Base-by-base conservation (phyloP, 2,113 vertebrate genomes). In the Dipodomys merriami region DNA sequence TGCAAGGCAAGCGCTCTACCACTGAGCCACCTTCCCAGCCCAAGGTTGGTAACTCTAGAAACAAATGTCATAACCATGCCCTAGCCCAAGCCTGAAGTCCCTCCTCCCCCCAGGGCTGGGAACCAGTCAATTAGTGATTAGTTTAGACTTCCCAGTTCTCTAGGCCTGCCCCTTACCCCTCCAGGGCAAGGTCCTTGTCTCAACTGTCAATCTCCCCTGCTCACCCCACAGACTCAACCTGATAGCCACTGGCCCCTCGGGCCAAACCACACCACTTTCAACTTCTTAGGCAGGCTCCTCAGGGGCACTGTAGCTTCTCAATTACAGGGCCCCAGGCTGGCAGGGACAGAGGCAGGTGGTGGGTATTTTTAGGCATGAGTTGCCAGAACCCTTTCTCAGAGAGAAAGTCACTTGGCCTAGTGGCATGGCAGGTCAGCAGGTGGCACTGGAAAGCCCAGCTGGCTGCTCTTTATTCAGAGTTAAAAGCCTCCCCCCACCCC, bases 321-420 rank as follows among this genome's bases (percentile, higher is more conserved):
- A 29, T 96, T 93, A 93, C 90, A 85, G 88, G 79, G 49, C 82
- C 78, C 44, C 68, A 29, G 77, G n/a, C 83, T 78, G 72, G 44
- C 2, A 0, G n/a, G 69, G 85, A 19, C 46, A 65, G 46, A 91
- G 92, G 84, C 96, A 97, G 85, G 73, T 94, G 91, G 73, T 74
- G 69, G 74, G 78, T 95, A 96, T 96, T 95, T 96, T 96, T 95
- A 96, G 91, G 81, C 33, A 49, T 49, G 44, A 20, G 27, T 76
- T 81, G 4, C 83, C 83, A 90, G 77, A 88, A 57, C 76, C 39
- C 39, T 39, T 39, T 64, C 76, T 73, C 68, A 92, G 65, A 86
- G 87, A 72, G 88, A 90, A 90, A 78, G 95, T 93, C 81, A 95
- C 91, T 88, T 94, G 78, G 74, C 33, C 64, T 77, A 23, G 39